Base-by-base conservation (phyloP, 2,888 invertebrate species). In the Heliconius aoede region DNA sequence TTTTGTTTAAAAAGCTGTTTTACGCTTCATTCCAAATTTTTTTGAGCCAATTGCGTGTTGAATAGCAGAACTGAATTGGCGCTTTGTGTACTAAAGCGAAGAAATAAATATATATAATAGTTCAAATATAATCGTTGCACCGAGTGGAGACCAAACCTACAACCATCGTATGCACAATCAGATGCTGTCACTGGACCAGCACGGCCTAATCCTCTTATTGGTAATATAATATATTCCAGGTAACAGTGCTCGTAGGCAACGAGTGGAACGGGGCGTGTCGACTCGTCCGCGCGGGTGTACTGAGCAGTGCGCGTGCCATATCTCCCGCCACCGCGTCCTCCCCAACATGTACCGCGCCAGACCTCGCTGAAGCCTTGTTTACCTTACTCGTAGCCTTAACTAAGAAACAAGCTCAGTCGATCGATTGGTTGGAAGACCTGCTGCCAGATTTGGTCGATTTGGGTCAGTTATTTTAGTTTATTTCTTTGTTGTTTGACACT, bases 341-440 rank as follows among this genome's bases (percentile, higher is more conserved):
- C 83, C 95, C 95, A 84, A n/a, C 85, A 84, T 82, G 87, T 78
- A 74, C 88, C 84, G 85, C 83, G 46, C 87, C 87, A 0, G 97
- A 97, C 85, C 93, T 97, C 30, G 91, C 97, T 62, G 97, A 97
- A 84, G 95, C 95, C 1, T 96, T 97, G 84, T 96, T 97, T 87
- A 85, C 91, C 3, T 88, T 97, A 80, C 90, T 97, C 30, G 93
- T 95, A 8, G 95, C 96, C 76, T 87, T 97, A 77, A 94, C 96
- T 72, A 97, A 96, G 90, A 97, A 97, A 86, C 95, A 95, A 78
- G 95, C 96, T 11, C 88, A 89, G 9, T 89, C 85, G 65, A 72
- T 92, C 11, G 88, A 90, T 79, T 90, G 90, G 89, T 83, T 93
- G 4, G 88, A 89, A 0, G 90, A 90, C 40, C 76, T 89, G 62